Conservation (phyloP, 2,797 vertebrate genomes). For the Pantherophis alleghaniensis region DNA sequence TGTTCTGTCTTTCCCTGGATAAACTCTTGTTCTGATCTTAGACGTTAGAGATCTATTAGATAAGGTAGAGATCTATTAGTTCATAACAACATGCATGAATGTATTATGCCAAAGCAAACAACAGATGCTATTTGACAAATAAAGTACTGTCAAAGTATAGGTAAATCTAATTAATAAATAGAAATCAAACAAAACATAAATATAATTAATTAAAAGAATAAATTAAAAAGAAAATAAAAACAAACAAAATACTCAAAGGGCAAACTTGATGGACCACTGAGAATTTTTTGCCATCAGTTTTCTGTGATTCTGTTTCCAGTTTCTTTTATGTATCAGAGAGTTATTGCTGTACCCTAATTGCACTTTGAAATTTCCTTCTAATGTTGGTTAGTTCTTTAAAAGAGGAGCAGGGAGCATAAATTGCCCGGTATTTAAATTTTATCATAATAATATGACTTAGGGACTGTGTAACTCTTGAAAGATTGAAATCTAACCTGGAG, state of each 20-base stretch:
- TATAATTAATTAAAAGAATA: not conserved
- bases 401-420: not conserved
- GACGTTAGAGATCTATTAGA: not conserved
- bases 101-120: not conserved
- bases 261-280: not conserved
- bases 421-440: not conserved
- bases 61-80: not conserved
- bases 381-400: not conserved
- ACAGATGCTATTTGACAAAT: not conserved
- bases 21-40: conserved; percentile 7
- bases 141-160: not conserved
- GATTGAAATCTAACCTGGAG: not conserved
- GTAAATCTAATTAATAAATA: not conserved
- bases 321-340: not conserved
- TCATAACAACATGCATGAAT: not conserved
- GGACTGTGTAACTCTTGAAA: not conserved
- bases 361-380: not conserved
- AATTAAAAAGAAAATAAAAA: not conserved
- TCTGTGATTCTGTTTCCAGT: not conserved
- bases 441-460: not conserved
- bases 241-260: not conserved
- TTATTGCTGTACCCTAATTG: not conserved
- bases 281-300: not conserved
- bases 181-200: not conserved
- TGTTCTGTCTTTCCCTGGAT: not conserved